A percentile compares a stretch with the other conserved stretches of the same genome.
These are phyloP conservation scores for Wiebesia pumilae DNA, from an alignment of 1,140 invertebrate species.

Conservation along the genomic window DNA sequence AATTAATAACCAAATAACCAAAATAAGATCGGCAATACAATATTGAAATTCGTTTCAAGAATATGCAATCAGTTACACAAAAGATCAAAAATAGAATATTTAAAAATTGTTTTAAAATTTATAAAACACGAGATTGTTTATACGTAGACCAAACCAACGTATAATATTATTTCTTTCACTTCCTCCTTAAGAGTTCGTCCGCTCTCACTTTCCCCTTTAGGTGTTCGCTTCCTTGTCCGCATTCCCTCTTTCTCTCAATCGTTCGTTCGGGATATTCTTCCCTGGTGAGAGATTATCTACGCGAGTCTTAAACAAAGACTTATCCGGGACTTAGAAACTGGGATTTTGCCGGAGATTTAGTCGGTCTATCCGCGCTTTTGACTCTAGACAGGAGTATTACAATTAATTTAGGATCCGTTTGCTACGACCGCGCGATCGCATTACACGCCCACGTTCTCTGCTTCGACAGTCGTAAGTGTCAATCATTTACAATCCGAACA, in stretches of 20 bases:
- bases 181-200: background rate
- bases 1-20: no score
- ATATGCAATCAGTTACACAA: no score
- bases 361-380: conserved; percentile 48
- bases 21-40: no score
- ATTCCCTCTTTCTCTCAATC: conserved; percentile 29
- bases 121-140: no score
- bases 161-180: no score
- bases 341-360: conserved; percentile 55
- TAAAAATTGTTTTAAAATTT: no score
- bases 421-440: conserved; percentile 28
- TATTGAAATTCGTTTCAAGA: no score
- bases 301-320: conserved; percentile 64
- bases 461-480: background rate
- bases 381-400: background rate
- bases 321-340: conserved; percentile 50
- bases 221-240: conserved; percentile 20
- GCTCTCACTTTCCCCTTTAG: conserved; percentile 28
- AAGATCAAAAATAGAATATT: no score
- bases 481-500: background rate
- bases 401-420: conserved; percentile 59
- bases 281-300: conserved; percentile 59
- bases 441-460: conserved; percentile 33
- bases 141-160: no score
- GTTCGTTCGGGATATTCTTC: conserved; percentile 35